Evolutionary conservation across 2,888 invertebrate species (phyloP).

Genomic region (Cenopis cana): DNA sequence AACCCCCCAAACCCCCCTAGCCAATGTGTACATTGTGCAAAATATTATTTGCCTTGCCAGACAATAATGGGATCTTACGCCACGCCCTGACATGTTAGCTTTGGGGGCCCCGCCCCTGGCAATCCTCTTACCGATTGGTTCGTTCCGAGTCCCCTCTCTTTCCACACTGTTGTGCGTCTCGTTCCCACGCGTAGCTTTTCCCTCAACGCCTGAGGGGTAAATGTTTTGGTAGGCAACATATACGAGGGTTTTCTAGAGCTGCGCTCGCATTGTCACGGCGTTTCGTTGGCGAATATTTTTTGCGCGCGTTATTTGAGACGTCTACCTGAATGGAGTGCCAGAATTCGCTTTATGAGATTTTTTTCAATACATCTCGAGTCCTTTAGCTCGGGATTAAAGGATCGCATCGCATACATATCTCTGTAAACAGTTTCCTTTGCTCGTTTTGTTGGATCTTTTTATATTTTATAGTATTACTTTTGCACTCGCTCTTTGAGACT

Average conservation of each 20-base stretch:
- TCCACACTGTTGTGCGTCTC: slow-evolving; percentile 54
- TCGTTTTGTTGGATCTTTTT: slow-evolving; percentile 58
- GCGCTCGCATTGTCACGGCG: slow-evolving; percentile 75
- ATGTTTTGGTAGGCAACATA: slow-evolving; percentile 85
- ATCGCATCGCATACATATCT: slow-evolving; percentile 62
- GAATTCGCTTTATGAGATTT: slow-evolving; percentile 83
- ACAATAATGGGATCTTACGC: slow-evolving; percentile 84
- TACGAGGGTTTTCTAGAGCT: slow-evolving; percentile 81
- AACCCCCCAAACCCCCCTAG: slow-evolving; percentile 72
- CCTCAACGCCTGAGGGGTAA: slow-evolving; percentile 84
- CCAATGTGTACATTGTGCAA: slow-evolving; percentile 89
- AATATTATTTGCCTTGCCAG: slow-evolving; percentile 90
- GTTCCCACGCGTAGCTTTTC: slow-evolving; percentile 75
- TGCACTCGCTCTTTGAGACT: slow-evolving; percentile 24
- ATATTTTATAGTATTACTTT: slow-evolving; percentile 43
- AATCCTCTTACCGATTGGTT: slow-evolving; percentile 66
- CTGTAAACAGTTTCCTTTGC: slow-evolving; percentile 68
- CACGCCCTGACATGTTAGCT: slow-evolving; percentile 86
- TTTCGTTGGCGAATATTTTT: slow-evolving; percentile 76
- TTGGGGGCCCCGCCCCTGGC: slow-evolving; percentile 74
- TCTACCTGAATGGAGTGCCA: slow-evolving; percentile 82
- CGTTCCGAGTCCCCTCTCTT: slow-evolving; percentile 55
- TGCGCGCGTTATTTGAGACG: slow-evolving; percentile 77
- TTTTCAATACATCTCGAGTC: slow-evolving; percentile 68
- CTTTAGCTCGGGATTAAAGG: slow-evolving; percentile 72